Evolutionary conservation across 2,797 vertebrate genomes (phyloP).

Genomic region (Eulemur rubriventer): DNA sequence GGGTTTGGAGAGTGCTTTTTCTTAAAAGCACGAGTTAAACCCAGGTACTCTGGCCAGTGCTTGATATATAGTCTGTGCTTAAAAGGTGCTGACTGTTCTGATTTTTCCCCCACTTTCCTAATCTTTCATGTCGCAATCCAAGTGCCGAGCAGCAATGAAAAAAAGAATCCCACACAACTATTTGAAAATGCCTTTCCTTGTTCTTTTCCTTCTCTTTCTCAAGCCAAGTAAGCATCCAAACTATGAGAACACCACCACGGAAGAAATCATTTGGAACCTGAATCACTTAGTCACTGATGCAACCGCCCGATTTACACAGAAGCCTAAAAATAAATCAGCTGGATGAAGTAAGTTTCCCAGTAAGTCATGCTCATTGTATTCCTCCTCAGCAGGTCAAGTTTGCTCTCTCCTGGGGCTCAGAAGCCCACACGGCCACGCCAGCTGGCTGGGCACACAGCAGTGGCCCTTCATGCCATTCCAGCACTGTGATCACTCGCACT

Average conservation of each 20-base stretch:
- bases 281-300: conserved; percentile 44
- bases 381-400: background rate
- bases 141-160: background rate
- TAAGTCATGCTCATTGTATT: background rate
- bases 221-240: conserved; percentile 41
- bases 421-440: background rate
- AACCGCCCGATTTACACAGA: background rate
- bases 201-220: background rate
- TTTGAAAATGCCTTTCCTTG: background rate
- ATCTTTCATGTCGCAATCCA: background rate
- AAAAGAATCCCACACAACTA: background rate
- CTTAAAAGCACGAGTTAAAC: background rate
- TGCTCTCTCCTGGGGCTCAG: background rate
- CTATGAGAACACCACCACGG: background rate
- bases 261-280: conserved; percentile 42
- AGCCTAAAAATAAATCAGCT: conserved; percentile 48
- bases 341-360: background rate
- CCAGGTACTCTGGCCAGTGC: background rate
- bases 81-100: background rate
- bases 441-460: background rate
- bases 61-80: background rate
- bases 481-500: background rate
- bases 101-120: background rate
- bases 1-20: background rate
- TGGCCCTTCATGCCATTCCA: background rate